These are phyloP conservation scores for Standfussiana lucernea DNA, from an alignment of 2,888 invertebrate species.

Conservation along the genomic window DNA sequence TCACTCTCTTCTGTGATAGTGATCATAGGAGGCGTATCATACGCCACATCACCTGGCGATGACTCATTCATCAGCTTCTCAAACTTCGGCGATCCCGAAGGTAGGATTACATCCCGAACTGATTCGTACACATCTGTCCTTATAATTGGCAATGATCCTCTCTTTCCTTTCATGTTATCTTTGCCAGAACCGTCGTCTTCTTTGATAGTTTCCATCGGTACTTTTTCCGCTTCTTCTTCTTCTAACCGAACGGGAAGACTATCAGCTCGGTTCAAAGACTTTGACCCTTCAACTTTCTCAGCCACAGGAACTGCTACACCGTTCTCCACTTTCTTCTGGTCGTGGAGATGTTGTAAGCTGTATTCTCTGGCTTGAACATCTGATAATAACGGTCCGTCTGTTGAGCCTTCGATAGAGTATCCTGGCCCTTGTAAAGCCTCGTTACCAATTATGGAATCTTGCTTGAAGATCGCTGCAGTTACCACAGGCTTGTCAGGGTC, in stretches of 20 bases:
- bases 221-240: constrained; percentile 80
- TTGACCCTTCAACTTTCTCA: constrained; percentile 84
- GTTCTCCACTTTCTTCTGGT: constrained; percentile 85
- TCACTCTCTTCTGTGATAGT: constrained; percentile 89
- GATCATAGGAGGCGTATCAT: constrained; percentile 85
- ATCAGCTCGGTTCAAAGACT: constrained; percentile 88
- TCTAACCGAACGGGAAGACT: constrained; percentile 90
- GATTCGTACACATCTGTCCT: constrained; percentile 90
- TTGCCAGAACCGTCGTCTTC: constrained; percentile 83
- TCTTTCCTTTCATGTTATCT: constrained; percentile 81
- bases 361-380: constrained; percentile 88
- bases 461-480: constrained; percentile 93
- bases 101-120: constrained; percentile 89
- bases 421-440: constrained; percentile 86
- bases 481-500: constrained; percentile 92
- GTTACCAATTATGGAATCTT: constrained; percentile 90
- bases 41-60: constrained; percentile 82
- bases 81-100: constrained; percentile 90
- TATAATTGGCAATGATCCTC: constrained; percentile 85
- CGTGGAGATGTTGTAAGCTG: constrained; percentile 85
- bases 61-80: constrained; percentile 90
- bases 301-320: constrained; percentile 81
- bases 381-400: constrained; percentile 88
- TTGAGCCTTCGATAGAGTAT: constrained; percentile 88
- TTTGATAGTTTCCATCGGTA: constrained; percentile 81